A percentile compares a stretch with the other conserved stretches of the same genome.
Conservation (phyloP, 1,140 invertebrate genomes). For the Drosophila paulistorum region DNA sequence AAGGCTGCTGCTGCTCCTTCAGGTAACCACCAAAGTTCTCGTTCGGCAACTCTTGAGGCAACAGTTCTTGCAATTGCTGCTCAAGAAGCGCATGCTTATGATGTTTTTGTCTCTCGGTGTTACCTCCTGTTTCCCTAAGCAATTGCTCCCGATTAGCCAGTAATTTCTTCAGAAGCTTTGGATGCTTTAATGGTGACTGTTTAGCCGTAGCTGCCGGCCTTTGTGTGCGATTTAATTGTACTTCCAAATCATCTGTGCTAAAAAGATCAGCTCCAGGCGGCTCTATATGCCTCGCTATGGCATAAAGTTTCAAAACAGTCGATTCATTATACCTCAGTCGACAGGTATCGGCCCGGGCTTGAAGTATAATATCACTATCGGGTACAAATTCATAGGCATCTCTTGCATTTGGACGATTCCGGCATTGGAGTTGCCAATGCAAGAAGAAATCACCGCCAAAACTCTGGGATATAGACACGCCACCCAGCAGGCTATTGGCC, state of each 20-base stretch:
- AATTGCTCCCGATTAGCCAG: conserved; percentile 72
- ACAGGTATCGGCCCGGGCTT: conserved; percentile 89
- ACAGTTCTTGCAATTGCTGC: conserved; percentile 63
- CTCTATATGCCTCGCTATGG: conserved; percentile 87
- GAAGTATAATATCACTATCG: conserved; percentile 86
- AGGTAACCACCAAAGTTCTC: conserved; percentile 42
- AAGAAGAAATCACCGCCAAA: conserved; percentile 82
- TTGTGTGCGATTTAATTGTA: conserved; percentile 78
- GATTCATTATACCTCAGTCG: conserved; percentile 89
- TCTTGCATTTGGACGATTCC: conserved; percentile 84
- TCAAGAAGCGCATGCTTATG: conserved; percentile 52
- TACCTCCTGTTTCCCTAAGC: conserved; percentile 58
- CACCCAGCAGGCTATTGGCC: conserved; percentile 84
- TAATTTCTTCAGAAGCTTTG: conserved; percentile 80
- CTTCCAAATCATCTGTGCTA: conserved; percentile 84
- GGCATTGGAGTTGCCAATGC: conserved; percentile 82
- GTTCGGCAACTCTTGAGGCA: conserved; percentile 58
- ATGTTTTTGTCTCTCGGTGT: conserved; percentile 47
- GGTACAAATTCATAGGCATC: conserved; percentile 87
- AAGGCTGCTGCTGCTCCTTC: conserved; percentile 46
- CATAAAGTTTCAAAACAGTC: conserved; percentile 87
- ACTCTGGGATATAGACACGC: conserved; percentile 78
- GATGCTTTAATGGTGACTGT: conserved; percentile 78
- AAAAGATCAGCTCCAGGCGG: conserved; percentile 89
- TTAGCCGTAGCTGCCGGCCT: conserved; percentile 54